Evolutionary conservation across 2,113 vertebrate species (phyloP).

Genomic region (Tragulus kanchil): DNA sequence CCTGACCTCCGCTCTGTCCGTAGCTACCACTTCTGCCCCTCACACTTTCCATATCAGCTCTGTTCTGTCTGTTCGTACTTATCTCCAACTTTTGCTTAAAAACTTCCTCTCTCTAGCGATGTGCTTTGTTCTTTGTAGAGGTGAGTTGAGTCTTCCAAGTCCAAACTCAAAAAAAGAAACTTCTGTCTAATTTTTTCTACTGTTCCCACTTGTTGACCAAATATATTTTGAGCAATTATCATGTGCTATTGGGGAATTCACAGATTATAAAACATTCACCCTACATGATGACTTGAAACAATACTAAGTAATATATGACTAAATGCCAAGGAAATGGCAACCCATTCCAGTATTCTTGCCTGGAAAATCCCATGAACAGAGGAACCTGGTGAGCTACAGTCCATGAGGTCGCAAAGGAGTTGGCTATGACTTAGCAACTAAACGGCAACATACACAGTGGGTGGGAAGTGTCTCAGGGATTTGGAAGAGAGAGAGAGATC

Average conservation of each 20-base stretch:
- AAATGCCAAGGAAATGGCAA: background rate
- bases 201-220: constrained; percentile 11
- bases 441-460: too few species aligned
- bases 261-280: constrained; percentile 5
- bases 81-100: constrained; percentile 21
- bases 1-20: background rate
- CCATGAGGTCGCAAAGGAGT: background rate
- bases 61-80: background rate
- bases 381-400: background rate
- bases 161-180: background rate
- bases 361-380: background rate
- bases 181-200: constrained; percentile 25
- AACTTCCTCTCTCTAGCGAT: constrained; percentile 12
- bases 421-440: background rate
- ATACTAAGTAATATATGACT: background rate
- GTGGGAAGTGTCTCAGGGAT: background rate
- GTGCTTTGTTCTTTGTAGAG: constrained; percentile 10
- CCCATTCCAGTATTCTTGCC: background rate
- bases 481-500: background rate
- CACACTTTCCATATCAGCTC: background rate
- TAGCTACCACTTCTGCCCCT: background rate
- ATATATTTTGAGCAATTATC: constrained; percentile 1
- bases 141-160: background rate
- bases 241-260: background rate
- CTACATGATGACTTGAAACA: constrained; percentile 10